Percentiles rank a stretch among this genome's conserved stretches.
These are phyloP conservation scores for Caenorhabditis macrosperma DNA, from an alignment of 2,888 invertebrate species.

Conservation along the genomic window DNA sequence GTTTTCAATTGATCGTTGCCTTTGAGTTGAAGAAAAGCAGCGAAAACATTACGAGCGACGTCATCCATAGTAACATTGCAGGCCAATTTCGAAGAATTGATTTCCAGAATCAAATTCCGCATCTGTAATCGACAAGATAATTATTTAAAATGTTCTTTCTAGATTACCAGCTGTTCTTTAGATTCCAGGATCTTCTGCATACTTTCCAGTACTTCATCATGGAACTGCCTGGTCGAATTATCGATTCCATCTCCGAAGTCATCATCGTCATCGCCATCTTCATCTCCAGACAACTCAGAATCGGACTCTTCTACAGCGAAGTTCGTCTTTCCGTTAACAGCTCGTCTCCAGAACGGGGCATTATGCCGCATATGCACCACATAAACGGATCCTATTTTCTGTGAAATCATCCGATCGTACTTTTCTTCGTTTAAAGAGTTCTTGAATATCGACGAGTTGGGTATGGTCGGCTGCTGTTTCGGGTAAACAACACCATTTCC, in stretches of 20 bases:
- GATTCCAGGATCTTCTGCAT: conserved; percentile 61
- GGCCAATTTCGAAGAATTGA: conserved; percentile 77
- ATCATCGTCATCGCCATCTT: conserved; percentile 30
- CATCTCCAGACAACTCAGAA: conserved; percentile 10
- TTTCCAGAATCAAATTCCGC: conserved; percentile 76
- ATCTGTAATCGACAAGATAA: conserved; percentile 55
- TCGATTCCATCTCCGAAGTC: conserved; percentile 22
- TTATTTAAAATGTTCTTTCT: not conserved
- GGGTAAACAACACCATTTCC: conserved; percentile 45
- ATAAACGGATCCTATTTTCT: conserved; percentile 10
- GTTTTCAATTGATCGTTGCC: conserved; percentile 37
- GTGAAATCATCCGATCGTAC: conserved; percentile 31
- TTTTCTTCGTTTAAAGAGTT: conserved; percentile 19
- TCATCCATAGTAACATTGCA: conserved; percentile 76
- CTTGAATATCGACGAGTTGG: not conserved
- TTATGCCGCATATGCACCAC: conserved; percentile 7
- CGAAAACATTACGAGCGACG: conserved; percentile 69
- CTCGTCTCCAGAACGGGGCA: conserved; percentile 40
- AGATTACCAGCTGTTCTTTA: conserved; percentile 40
- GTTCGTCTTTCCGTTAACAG: conserved; percentile 27
- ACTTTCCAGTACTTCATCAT: conserved; percentile 65
- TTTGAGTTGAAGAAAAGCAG: conserved; percentile 65
- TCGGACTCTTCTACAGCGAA: conserved; percentile 11
- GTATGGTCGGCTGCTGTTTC: conserved; percentile 1
- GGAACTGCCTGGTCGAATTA: conserved; percentile 45